Evolutionary conservation across 37 sponge, comb jelly and placozoan species (phyloP), one percentile per base, ranked within the genome.

Genomic region (Chondrilla cf. caribensis): DNA sequence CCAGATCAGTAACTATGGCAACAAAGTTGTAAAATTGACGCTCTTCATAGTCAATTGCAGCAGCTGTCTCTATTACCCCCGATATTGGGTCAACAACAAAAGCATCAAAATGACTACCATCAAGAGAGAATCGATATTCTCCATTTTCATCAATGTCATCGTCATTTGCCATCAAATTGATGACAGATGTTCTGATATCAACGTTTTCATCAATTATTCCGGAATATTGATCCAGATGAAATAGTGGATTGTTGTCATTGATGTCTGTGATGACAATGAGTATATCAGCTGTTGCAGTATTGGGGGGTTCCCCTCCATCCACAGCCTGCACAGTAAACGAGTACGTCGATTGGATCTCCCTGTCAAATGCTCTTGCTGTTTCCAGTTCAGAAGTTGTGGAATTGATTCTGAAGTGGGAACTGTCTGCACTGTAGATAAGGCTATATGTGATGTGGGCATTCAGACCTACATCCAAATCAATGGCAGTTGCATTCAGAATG

Each of bases 201-300:
- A 83, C n/a, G 37, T 84, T 72, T 73, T 91, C 92, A 41, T 77
- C 58, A 32, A 91, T 78, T 19, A 60, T 58, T 4, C 65, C 79
- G n/a, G 33, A n/a, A 80, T 85, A 91, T 15, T 42, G 0, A 11
- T 43, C 17, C 7, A 58, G 58, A 14, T 17, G 29, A 58, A 94
- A 90, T 0, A 31, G 1, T 67, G 94, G 94, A 58, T 51, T 19
- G 31, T 94, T 75, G 73, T 94, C 94, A 82, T 94, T 94, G 32
- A 47, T 70, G 58, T 94, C 94, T 11, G 60, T 35, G 0, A 94
- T 55, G 29, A 33, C 26, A 19, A 94, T 68, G 36, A 44, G 55
- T 42, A 90, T 65, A 70, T 72, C 86, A 24, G 83, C 58, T 37
- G 85, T 70, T n/a, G 35, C 60, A 38, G 80, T 38, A 8, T 80